Evolutionary conservation across 2,888 invertebrate genomes (phyloP), one percentile per base, ranked within the genome.

Genomic region (Idaea aversata): DNA sequence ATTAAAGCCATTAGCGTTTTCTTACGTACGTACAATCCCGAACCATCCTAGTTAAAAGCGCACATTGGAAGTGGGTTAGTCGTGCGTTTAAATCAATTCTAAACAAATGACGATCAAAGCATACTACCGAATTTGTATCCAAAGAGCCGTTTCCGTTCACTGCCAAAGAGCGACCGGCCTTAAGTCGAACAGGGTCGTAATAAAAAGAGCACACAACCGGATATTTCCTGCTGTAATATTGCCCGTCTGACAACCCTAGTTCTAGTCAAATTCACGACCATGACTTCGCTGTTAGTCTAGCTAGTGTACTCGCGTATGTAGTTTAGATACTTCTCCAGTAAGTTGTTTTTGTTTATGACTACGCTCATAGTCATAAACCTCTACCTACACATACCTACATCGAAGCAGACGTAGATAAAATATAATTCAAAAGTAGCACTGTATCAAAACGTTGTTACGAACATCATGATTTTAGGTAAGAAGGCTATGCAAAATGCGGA

Each of bases 301-400:
- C 47, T 47, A 47, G 47, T 10, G 10, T 47, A 47, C 10, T 47
- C 10, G 47, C 47, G 13, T 47, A 47, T 47, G 47, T 47, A 47
- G 47, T 47, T 47, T 7, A 47, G 47, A 10, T 36, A 36, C 36
- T 36, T 36, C 36, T 36, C 36, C 36, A 36, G 36, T 36, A 47
- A 47, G 47, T 13, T 47, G 47, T 47, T 47, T 47, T 47, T 47
- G 47, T 47, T 47, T 47, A 47, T 47, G 47, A 10, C 47, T 47
- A 47, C 47, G 47, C 47, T 47, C 47, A 47, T 47, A 47, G 47
- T 47, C 47, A 47, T 47, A 47, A 47, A 47, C 47, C 47, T 47
- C 13, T 47, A 47, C 7, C 47, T 47, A 47, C 13, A 7, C 13
- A 47, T 13, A 47, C 47, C 47, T 47, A 47, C 47, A 47, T 10